Conservation (phyloP, 1,140 invertebrate genomes). For the Leptestheria dahalacensis region DNA sequence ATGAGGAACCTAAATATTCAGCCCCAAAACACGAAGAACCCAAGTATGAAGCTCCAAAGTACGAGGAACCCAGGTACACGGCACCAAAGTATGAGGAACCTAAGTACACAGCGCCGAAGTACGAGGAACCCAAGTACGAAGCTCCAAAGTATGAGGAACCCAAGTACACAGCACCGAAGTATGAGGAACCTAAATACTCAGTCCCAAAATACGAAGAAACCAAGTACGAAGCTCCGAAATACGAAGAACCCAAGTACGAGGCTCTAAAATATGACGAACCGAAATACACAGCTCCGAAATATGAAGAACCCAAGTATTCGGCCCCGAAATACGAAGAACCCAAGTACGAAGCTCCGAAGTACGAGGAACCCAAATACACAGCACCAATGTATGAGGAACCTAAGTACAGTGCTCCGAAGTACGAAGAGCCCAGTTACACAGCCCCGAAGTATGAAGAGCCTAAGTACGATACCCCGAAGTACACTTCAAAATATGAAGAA, state of each 20-base stretch:
- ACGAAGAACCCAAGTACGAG: slow-evolving; percentile 7
- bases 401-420: neutral
- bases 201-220: neutral
- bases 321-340: neutral
- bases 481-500: neutral
- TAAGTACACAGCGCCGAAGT: neutral
- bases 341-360: neutral
- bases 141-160: neutral
- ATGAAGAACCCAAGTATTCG: neutral
- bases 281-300: neutral
- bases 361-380: slow-evolving; percentile 6
- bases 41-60: slow-evolving; percentile 2
- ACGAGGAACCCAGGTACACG: neutral
- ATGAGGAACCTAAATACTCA: neutral
- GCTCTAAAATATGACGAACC: neutral
- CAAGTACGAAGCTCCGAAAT: neutral
- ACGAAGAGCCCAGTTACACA: neutral
- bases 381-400: neutral
- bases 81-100: neutral
- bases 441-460: neutral
- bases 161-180: neutral
- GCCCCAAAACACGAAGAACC: neutral
- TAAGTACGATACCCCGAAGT: slow-evolving; percentile 2
- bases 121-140: neutral
- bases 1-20: neutral